A percentile compares a stretch with the other conserved stretches of the same genome.
Evolutionary conservation across 2,888 invertebrate genomes (phyloP).

Genomic region (Athalia circularis): DNA sequence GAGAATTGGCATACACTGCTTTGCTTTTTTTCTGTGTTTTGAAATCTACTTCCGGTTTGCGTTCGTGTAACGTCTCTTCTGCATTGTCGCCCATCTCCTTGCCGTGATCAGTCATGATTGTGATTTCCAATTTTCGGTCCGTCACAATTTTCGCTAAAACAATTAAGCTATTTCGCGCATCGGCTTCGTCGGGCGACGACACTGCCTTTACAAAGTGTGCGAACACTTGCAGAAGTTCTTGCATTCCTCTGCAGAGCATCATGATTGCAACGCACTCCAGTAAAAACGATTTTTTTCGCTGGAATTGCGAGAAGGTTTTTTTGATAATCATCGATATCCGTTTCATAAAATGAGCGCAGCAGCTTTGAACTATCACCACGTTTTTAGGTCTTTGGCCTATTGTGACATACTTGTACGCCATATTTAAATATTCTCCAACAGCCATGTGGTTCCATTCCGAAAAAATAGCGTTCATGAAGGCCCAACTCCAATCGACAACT

Average conservation of each 20-base stretch:
- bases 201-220: slow-evolving; percentile 41
- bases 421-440: not conserved
- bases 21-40: slow-evolving; percentile 10
- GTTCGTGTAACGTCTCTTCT: not conserved
- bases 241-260: slow-evolving; percentile 45
- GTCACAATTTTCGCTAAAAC: not conserved
- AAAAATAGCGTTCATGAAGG: not conserved
- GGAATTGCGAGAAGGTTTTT: slow-evolving; percentile 37
- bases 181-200: not conserved
- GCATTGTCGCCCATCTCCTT: not conserved
- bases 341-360: slow-evolving; percentile 52
- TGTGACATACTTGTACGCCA: not conserved
- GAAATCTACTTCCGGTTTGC: not conserved
- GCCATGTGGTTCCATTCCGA: not conserved
- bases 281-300: slow-evolving; percentile 44
- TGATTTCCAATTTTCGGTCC: not conserved
- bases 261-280: slow-evolving; percentile 51
- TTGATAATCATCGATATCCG: slow-evolving; percentile 44
- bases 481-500: slow-evolving; percentile 23
- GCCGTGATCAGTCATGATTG: not conserved
- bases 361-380: slow-evolving; percentile 46
- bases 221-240: slow-evolving; percentile 44
- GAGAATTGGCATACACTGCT: not conserved
- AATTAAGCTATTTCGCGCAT: not conserved
- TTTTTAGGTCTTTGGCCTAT: slow-evolving; percentile 6